Percentiles rank a stretch among this genome's conserved stretches.
Conservation (phyloP, 2,888 invertebrate genomes). For the Mantis religiosa region DNA sequence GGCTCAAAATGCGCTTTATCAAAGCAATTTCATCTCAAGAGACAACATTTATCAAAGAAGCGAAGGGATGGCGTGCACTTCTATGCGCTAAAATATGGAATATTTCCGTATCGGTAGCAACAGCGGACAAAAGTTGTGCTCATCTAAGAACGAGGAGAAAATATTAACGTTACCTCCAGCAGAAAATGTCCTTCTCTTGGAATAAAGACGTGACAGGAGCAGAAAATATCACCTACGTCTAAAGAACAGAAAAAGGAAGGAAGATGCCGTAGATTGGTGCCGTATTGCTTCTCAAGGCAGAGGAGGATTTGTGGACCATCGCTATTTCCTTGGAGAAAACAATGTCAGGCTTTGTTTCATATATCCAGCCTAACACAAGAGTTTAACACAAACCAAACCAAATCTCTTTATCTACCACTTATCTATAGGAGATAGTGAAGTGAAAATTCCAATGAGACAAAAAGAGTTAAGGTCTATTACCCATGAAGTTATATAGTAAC, state of each 20-base stretch:
- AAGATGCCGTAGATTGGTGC: background rate
- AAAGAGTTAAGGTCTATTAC: no score
- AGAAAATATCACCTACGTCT: background rate
- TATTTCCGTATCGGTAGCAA: background rate
- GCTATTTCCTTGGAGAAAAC: background rate
- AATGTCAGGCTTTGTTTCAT: background rate
- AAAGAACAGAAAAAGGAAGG: background rate
- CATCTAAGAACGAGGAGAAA: background rate
- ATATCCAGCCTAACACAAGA: background rate
- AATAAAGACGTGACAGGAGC: background rate
- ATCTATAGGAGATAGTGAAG: no score
- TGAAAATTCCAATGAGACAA: no score
- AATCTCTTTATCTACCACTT: no score
- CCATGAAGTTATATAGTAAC: no score
- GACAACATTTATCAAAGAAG: no score
- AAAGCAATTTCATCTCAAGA: no score
- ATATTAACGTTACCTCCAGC: no score
- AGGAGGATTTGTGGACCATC: background rate
- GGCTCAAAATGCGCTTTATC: no score
- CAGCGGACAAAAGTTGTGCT: background rate
- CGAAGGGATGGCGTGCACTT: background rate
- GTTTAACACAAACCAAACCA: no score
- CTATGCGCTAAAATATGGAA: background rate
- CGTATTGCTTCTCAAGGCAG: background rate
- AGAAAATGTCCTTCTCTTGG: background rate